phyloP scores from a whole-genome alignment of 2,113 vertebrate genomes.

The Leptosomus discolor region DNA sequence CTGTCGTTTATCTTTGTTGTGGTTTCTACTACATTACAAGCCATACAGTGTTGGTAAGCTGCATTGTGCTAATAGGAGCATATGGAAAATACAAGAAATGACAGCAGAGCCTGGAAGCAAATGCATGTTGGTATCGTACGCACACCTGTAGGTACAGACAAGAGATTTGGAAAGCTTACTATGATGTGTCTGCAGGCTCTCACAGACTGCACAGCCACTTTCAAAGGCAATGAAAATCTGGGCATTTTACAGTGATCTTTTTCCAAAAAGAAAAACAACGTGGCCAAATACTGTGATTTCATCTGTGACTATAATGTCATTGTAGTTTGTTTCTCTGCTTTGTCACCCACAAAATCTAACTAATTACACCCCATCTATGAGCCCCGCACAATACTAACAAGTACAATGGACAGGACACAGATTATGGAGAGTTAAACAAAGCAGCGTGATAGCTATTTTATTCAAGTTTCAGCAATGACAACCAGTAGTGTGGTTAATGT shows the following conservation, averaged over 20 bases:
- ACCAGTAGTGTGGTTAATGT: not conserved
- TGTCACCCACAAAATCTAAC: not conserved
- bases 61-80: not conserved
- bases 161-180: not conserved
- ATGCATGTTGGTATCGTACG: accelerated
- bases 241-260: not conserved
- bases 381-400: not conserved
- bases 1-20: accelerated
- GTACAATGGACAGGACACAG: not conserved
- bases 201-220: not conserved
- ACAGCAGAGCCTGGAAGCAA: not conserved
- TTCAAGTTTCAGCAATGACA: not conserved
- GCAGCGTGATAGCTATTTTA: not conserved
- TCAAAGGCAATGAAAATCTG: not conserved
- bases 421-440: not conserved
- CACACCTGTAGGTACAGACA: not conserved
- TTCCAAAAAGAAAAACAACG: not conserved
- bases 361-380: not conserved
- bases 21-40: not conserved
- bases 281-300: not conserved
- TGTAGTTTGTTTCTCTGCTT: not conserved
- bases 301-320: not conserved
- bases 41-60: not conserved
- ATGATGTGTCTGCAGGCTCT: not conserved
- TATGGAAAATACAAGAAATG: not conserved